Evolutionary conservation across 2,888 invertebrate genomes (phyloP), one percentile per base, ranked within the genome.

Genomic region (Rhyacophila evoluta): DNA sequence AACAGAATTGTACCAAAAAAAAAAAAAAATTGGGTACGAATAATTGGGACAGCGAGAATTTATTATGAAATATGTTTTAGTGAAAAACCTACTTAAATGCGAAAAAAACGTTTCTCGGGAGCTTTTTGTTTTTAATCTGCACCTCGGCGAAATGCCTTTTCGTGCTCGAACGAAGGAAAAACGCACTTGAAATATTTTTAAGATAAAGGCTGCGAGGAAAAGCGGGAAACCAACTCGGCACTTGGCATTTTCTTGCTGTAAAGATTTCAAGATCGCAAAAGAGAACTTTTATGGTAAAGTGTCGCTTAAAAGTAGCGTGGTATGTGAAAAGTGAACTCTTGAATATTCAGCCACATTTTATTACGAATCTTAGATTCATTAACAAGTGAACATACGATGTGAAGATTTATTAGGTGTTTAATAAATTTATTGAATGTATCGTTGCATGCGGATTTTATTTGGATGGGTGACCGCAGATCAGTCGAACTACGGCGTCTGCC

Each of bases 131-230:
- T 19, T 55, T 55, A 55, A 55, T 55, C 55, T 55, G 15, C 8
- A 19, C 10, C 8, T 19, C 25, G n/a, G 19, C 55, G 55, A 71
- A 37, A 33, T 37, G 71, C 71, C 71, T 71, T 71, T 25, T 37
- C 55, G 25, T 36, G 36, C 71, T 15, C 15, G 71, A 12, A 10
- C 36, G 10, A 37, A 71, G 71, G 36, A 71, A 71, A 71, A 33
- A 19, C 71, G 33, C 71, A 25, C 71, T 71, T 37, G 36, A 33
- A 37, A 71, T 71, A 15, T 71, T 71, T 71, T 36, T 71, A 37
- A 19, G 36, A 37, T 37, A 25, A 71, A 71, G 71, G 36, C 33
- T 3, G 36, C 19, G 71, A 25, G 11, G 36, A 12, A 33, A 28
- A 28, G 69, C 69, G 33, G 33, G 69, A 33, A 15, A 29, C 69